Conservation (phyloP, 2,888 invertebrate species). For the Mantis religiosa region DNA sequence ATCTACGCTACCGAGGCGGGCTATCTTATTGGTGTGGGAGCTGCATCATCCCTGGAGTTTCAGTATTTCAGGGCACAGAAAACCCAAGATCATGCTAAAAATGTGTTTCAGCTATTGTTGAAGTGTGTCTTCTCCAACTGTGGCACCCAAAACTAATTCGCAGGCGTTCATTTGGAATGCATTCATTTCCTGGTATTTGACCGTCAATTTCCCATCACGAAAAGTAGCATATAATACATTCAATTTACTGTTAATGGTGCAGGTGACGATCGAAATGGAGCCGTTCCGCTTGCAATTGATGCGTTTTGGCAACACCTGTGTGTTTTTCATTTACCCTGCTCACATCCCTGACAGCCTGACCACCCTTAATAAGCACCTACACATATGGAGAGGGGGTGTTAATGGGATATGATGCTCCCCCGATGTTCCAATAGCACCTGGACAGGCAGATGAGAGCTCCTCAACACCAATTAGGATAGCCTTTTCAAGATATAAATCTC, state of each 20-base stretch:
- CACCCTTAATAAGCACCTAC: not conserved
- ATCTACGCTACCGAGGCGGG: too few species aligned
- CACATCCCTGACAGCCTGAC: not conserved
- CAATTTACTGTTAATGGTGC: not conserved
- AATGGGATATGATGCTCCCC: not conserved
- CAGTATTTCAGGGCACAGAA: too few species aligned
- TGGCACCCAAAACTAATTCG: not conserved
- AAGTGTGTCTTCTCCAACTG: too few species aligned
- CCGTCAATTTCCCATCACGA: not conserved
- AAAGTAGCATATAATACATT: not conserved
- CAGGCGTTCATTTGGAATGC: not conserved
- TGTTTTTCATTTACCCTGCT: not conserved
- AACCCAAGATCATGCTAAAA: too few species aligned
- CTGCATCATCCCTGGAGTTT: too few species aligned
- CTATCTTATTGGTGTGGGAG: too few species aligned
- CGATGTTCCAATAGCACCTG: not conserved
- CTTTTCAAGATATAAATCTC: not conserved
- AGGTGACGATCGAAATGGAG: not conserved
- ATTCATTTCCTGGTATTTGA: not conserved
- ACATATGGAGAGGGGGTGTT: not conserved
- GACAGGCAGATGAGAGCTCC: not conserved
- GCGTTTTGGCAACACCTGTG: not conserved
- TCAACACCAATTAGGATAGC: not conserved
- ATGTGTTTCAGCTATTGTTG: too few species aligned
- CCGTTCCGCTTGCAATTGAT: not conserved